Conservation (phyloP, 2,113 vertebrate species). For the Scatophagus argus region DNA sequence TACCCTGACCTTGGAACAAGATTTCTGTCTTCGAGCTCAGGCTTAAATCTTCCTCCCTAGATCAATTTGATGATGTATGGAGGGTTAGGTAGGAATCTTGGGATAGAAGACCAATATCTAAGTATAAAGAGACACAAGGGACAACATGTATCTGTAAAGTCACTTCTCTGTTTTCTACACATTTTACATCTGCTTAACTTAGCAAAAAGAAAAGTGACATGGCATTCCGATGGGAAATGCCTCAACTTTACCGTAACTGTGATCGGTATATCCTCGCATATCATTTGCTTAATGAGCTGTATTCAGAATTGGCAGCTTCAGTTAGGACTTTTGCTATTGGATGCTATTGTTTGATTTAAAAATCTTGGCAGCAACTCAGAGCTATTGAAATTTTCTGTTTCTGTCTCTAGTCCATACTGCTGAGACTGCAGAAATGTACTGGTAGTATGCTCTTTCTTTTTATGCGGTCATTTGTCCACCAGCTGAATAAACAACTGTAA, state of each 20-base stretch:
- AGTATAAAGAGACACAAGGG: constrained; percentile 65
- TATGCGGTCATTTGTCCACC: constrained; percentile 18
- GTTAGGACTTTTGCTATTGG: not conserved
- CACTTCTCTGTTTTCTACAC: constrained; percentile 45
- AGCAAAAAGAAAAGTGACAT: constrained; percentile 29
- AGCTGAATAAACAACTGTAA: constrained; percentile 31
- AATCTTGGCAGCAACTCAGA: not conserved
- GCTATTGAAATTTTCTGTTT: not conserved
- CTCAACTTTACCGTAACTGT: not conserved
- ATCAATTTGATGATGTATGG: constrained; percentile 81
- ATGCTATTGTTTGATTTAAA: not conserved
- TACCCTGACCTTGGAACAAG: constrained; percentile 70
- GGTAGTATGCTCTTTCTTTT: not conserved
- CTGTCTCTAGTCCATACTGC: not conserved
- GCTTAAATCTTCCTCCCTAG: constrained; percentile 66
- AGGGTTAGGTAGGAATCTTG: constrained; percentile 54
- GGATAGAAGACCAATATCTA: constrained; percentile 74
- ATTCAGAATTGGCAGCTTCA: constrained; percentile 1
- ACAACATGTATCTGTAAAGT: constrained; percentile 38
- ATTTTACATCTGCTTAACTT: constrained; percentile 38
- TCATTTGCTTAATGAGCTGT: not conserved
- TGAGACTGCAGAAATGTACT: not conserved
- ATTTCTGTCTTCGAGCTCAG: constrained; percentile 64
- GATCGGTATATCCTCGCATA: constrained; percentile 1
- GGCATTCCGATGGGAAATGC: not conserved